phyloP scores from a whole-genome alignment of 1,140 invertebrate species.

The Lasioglossum albipes region DNA sequence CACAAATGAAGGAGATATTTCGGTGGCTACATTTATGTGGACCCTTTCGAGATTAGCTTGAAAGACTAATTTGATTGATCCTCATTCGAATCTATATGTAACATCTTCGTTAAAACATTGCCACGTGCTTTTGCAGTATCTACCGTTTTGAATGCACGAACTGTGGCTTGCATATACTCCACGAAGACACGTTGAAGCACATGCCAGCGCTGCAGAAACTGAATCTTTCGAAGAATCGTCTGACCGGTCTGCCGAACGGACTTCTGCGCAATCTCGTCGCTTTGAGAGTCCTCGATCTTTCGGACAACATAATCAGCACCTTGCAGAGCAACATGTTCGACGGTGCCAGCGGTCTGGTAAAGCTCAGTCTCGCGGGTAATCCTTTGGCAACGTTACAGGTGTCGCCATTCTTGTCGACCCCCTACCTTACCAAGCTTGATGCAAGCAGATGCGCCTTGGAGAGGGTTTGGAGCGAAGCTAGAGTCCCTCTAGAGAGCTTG shows the following conservation, averaged over 20 bases:
- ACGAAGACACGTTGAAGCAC: slow-evolving; percentile 83
- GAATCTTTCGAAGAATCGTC: slow-evolving; percentile 83
- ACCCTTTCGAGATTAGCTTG: too few species aligned
- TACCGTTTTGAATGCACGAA: slow-evolving; percentile 85
- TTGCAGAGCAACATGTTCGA: slow-evolving; percentile 83
- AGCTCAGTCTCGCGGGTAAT: slow-evolving; percentile 86
- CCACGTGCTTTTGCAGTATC: slow-evolving; percentile 75
- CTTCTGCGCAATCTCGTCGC: slow-evolving; percentile 80
- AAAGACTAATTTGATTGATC: too few species aligned
- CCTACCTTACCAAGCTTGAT: slow-evolving; percentile 82
- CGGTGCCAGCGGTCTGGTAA: slow-evolving; percentile 81
- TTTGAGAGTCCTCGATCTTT: slow-evolving; percentile 84
- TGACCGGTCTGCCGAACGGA: slow-evolving; percentile 68
- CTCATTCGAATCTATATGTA: background rate
- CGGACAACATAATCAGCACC: slow-evolving; percentile 83
- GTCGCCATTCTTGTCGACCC: slow-evolving; percentile 83
- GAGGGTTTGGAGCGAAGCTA: slow-evolving; percentile 83
- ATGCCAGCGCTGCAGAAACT: slow-evolving; percentile 84
- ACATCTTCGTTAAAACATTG: background rate
- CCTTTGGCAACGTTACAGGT: slow-evolving; percentile 84
- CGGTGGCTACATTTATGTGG: too few species aligned
- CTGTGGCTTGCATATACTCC: slow-evolving; percentile 83
- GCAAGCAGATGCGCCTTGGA: slow-evolving; percentile 84
- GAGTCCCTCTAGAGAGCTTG: slow-evolving; percentile 64
- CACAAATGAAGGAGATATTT: too few species aligned